Evolutionary conservation across 2,888 invertebrate species (phyloP).

Genomic region (Leptopilina drosophilae): DNA sequence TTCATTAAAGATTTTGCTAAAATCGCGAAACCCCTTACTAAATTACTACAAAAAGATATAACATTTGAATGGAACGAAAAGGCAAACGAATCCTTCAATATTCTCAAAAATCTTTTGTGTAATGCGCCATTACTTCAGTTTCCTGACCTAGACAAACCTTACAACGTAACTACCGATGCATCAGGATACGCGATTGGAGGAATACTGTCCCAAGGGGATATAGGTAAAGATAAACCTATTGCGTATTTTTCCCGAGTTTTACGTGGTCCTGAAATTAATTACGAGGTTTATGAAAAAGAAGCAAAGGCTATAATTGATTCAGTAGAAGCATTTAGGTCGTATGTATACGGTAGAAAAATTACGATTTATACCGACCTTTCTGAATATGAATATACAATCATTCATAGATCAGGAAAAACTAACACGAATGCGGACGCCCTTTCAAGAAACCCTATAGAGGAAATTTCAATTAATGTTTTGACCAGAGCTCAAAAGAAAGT

Average conservation of each 20-base stretch:
- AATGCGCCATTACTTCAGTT: conserved; percentile 24
- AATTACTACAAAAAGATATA: too few species aligned
- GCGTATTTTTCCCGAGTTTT: not conserved
- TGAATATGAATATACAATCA: not conserved
- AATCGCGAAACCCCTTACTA: too few species aligned
- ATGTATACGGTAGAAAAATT: not conserved
- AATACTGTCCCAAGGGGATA: not conserved
- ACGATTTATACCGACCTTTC: not conserved
- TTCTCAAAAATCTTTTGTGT: conserved; percentile 3
- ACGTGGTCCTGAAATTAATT: not conserved
- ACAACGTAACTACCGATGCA: conserved; percentile 36
- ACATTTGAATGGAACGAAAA: not conserved
- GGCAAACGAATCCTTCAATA: conserved; percentile 4
- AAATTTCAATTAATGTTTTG: too few species aligned
- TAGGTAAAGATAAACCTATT: not conserved
- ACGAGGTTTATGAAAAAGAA: not conserved
- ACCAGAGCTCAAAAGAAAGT: too few species aligned
- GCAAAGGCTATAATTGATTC: not conserved
- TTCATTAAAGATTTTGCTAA: too few species aligned
- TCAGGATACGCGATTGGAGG: conserved; percentile 37
- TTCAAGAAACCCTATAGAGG: too few species aligned
- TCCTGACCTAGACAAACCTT: conserved; percentile 37
- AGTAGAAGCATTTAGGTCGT: not conserved
- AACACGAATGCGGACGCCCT: not conserved
- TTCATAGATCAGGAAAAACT: not conserved